These are phyloP conservation scores for Mormoops blainvillei DNA, from an alignment of 2,113 vertebrate genomes.

Conservation along the genomic window DNA sequence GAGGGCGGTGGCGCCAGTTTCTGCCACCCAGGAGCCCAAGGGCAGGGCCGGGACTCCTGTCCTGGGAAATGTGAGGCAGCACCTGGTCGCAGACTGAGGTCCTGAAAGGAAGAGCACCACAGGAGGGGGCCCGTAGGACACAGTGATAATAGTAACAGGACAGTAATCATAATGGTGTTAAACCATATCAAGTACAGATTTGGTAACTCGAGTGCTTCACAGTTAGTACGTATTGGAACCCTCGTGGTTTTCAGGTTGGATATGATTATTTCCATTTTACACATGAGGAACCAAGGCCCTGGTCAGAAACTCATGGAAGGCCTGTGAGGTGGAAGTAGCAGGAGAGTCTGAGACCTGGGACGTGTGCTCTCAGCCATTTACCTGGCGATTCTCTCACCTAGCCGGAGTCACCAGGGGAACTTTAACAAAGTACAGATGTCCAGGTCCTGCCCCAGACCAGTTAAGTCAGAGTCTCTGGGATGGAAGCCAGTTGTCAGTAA, in stretches of 20 bases:
- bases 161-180: too few relatives aligned
- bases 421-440: neutral
- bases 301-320: neutral
- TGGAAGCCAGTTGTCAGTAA: neutral
- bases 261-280: neutral
- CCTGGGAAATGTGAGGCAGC: neutral
- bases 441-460: neutral
- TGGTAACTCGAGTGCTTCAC: neutral
- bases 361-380: rapidly evolving
- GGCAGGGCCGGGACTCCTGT: conserved; percentile 16
- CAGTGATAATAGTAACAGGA: neutral
- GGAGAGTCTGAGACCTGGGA: neutral
- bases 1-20: neutral
- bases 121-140: neutral
- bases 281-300: neutral
- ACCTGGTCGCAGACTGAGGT: neutral
- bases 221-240: neutral
- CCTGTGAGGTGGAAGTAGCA: neutral
- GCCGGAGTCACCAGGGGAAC: neutral
- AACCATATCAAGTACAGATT: too few relatives aligned
- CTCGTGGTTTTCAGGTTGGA: neutral
- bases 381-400: neutral
- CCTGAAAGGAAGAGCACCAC: neutral
- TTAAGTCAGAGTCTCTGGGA: neutral
- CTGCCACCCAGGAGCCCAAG: neutral